Evolutionary conservation across 2,888 invertebrate species (phyloP).

Genomic region (Mamestra brassicae): DNA sequence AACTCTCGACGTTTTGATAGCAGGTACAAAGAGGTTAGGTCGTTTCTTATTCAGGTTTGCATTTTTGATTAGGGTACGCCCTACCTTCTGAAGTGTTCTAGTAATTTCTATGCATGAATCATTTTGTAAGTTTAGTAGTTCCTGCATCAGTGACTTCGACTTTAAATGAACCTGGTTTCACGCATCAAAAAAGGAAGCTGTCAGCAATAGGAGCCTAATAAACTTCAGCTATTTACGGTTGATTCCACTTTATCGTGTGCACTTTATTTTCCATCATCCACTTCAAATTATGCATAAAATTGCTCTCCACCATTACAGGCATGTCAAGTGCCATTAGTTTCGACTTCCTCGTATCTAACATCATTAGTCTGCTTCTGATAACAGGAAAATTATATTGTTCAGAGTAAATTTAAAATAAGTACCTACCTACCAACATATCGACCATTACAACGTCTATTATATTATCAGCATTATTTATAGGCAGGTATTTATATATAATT

Average conservation of each 20-base stretch:
- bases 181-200: not conserved
- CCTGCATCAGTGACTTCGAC: not conserved
- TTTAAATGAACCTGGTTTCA: not conserved
- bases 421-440: slow-evolving; percentile 2
- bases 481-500: not conserved
- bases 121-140: not conserved
- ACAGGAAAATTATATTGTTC: slow-evolving; percentile 58
- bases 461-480: not conserved
- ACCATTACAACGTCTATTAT: not conserved
- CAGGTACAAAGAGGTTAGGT: too few species aligned
- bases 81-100: not conserved
- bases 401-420: slow-evolving; percentile 33
- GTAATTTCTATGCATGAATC: not conserved
- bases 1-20: too few species aligned
- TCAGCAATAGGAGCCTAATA: slow-evolving; percentile 11
- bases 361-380: slow-evolving; percentile 49
- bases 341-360: slow-evolving; percentile 58
- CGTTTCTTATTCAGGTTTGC: too few species aligned
- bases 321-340: slow-evolving; percentile 53
- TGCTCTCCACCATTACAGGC: slow-evolving; percentile 44
- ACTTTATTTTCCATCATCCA: slow-evolving; percentile 37
- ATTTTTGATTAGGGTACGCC: not conserved
- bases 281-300: slow-evolving; percentile 46
- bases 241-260: slow-evolving; percentile 45
- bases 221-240: slow-evolving; percentile 11